Conservation (phyloP, 64 coral and sea anemone species). For the Porites lutea region DNA sequence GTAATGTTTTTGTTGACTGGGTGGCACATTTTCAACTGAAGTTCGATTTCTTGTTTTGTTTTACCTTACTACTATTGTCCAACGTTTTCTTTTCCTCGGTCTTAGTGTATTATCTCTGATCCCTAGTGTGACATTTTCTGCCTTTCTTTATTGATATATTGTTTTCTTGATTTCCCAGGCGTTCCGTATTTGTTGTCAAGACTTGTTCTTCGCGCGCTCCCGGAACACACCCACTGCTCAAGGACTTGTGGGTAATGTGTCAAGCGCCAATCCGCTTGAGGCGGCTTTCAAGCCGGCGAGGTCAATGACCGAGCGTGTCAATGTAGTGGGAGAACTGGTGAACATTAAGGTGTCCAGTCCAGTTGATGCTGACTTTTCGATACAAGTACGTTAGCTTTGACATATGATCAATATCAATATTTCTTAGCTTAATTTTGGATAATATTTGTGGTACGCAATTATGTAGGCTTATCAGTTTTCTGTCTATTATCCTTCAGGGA, state of each 20-base stretch:
- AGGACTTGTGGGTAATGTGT: slow-evolving; percentile 44
- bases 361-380: slow-evolving; percentile 84
- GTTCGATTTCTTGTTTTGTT: too few species aligned
- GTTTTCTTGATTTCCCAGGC: slow-evolving; percentile 55
- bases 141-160: not conserved
- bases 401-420: too few species aligned
- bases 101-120: not conserved
- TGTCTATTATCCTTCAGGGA: slow-evolving; percentile 45
- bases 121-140: not conserved
- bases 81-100: too few species aligned
- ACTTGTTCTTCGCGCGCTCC: slow-evolving; percentile 97
- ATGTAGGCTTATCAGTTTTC: not conserved
- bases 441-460: not conserved
- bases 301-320: slow-evolving; percentile 83
- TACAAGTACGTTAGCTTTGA: slow-evolving; percentile 66
- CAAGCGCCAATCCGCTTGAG: slow-evolving; percentile 65
- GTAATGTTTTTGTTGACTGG: too few species aligned
- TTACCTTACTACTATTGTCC: too few species aligned
- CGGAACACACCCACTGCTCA: slow-evolving; percentile 64
- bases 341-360: slow-evolving; percentile 91
- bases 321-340: slow-evolving; percentile 96
- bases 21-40: too few species aligned
- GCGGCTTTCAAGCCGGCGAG: slow-evolving; percentile 77
- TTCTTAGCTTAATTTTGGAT: not conserved
- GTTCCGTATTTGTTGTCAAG: slow-evolving; percentile 94